Conservation (phyloP, 2,888 invertebrate genomes). For the Athripsodes cinereus region DNA sequence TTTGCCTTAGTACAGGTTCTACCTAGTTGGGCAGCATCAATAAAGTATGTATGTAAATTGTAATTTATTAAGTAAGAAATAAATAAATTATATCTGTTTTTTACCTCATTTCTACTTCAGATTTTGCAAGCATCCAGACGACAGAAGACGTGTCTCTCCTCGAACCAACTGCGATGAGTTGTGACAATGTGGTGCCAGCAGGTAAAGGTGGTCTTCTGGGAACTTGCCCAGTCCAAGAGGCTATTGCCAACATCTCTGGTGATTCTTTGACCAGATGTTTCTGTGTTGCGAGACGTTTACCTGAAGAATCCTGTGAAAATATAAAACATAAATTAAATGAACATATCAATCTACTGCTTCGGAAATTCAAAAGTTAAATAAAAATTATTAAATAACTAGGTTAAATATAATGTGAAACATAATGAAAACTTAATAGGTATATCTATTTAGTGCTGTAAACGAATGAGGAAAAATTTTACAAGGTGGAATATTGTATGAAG, state of each 20-base stretch:
- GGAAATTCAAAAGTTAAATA: no score
- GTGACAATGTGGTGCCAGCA: slow-evolving; percentile 60
- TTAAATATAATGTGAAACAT: no score
- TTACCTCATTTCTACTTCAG: slow-evolving; percentile 73
- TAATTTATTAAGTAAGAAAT: no score
- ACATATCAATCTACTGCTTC: not conserved
- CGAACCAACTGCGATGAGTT: slow-evolving; percentile 71
- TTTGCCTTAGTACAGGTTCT: no score
- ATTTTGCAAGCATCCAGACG: slow-evolving; percentile 76
- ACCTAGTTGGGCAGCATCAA: no score
- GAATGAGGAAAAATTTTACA: no score
- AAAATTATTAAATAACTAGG: no score
- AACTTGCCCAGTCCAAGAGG: slow-evolving; percentile 73
- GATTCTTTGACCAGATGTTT: slow-evolving; percentile 66
- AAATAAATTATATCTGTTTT: no score
- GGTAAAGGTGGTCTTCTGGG: slow-evolving; percentile 69
- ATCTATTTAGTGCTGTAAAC: no score
- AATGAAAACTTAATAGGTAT: no score
- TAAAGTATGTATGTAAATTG: no score
- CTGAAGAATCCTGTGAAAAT: slow-evolving; percentile 42
- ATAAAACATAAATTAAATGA: not conserved
- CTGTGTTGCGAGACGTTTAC: slow-evolving; percentile 47
- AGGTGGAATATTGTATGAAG: no score
- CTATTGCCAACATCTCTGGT: slow-evolving; percentile 74
- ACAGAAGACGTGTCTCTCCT: slow-evolving; percentile 62